A percentile compares a stretch with the other conserved stretches of the same genome.
These are phyloP conservation scores for Tineola bisselliella DNA, from an alignment of 2,888 invertebrate genomes.

Conservation along the genomic window DNA sequence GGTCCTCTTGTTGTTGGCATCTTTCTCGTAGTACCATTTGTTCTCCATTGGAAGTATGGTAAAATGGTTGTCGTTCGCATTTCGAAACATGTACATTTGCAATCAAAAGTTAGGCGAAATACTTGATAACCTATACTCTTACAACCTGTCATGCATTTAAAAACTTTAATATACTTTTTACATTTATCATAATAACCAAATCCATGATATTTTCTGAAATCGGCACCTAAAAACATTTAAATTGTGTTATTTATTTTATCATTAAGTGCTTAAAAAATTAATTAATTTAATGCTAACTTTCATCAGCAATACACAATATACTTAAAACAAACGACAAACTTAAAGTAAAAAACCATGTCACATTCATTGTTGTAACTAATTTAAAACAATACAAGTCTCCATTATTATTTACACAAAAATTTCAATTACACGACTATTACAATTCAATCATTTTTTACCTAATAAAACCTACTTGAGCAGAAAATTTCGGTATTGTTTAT, in stretches of 20 bases:
- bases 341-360: neutral
- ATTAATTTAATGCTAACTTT: neutral
- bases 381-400: neutral
- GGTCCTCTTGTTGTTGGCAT: conserved; percentile 33
- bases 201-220: conserved; percentile 41
- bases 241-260: neutral
- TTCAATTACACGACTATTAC: conserved; percentile 1
- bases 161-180: conserved; percentile 30
- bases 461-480: neutral
- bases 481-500: neutral
- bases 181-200: conserved; percentile 35
- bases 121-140: conserved; percentile 42
- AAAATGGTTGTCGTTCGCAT: conserved; percentile 36
- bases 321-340: neutral
- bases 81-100: conserved; percentile 44
- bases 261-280: too few species aligned
- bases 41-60: conserved; percentile 42
- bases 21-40: conserved; percentile 36
- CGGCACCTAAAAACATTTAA: conserved; percentile 23
- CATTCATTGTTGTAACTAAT: neutral
- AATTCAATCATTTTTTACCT: neutral
- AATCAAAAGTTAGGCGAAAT: conserved; percentile 32
- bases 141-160: conserved; percentile 46
- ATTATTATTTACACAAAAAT: neutral
- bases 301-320: neutral